Evolutionary conservation across 2,888 invertebrate species (phyloP), one percentile per base, ranked within the genome.

Genomic region (Nasonovia ribisnigri): DNA sequence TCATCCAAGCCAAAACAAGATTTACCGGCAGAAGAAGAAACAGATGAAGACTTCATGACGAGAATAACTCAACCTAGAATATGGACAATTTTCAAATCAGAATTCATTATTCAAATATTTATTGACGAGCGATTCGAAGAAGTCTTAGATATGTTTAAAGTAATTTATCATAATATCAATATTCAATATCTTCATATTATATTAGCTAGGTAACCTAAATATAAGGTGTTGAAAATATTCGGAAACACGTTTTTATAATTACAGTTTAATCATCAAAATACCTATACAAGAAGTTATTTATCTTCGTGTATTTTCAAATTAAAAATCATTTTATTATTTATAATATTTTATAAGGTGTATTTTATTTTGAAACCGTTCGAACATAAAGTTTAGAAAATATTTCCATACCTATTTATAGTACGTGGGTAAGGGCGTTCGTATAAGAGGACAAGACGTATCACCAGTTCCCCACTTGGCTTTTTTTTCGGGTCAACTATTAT

Each of bases 11-110:
- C n/a, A 2, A 84, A 89, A 46, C 89, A 93, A 89, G 89, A 93
- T 36, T 26, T 26, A 46, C 13, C 3, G 13, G 36, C 84, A 84
- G 84, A 93, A 29, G 88, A 92, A 36, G 93, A 93, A 46, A 84
- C 93, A 0, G 93, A 93, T 3, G 93, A 93, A 89, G 93, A 93
- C 10, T 93, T 93, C 57, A 93, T 93, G 84, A 84, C 89, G 24
- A 93, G 93, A 48, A 77, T 93, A 26, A 93, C 93, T 46, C 93
- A 93, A 46, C 93, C 93, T 46, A 77, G 93, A 88, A 57, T 93
- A 36, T 93, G 93, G 93, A 54, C 84, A 0, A 43, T 46, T 3
- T 93, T 93, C 43, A 89, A 89, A 84, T 46, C 24, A 2, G 88
- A 84, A 57, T 93, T 84, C 84, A 16, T 89, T 89, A 84, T 93